Evolutionary conservation across 1,140 invertebrate species (phyloP).

Genomic region (Ips typographus): DNA sequence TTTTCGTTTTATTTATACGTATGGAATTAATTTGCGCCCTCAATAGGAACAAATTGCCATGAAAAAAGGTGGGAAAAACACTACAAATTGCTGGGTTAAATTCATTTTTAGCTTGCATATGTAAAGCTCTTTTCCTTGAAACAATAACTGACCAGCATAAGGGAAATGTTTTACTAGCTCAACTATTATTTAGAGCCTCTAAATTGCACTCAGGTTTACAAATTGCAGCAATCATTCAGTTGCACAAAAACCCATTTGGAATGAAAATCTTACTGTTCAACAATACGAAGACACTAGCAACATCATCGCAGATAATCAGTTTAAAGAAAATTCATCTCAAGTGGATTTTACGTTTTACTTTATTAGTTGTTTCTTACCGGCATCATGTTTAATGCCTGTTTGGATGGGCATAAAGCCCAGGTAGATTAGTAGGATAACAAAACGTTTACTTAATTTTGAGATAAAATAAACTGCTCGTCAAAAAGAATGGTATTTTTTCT

Average conservation of each 20-base stretch:
- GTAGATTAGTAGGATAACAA: slow-evolving; percentile 6
- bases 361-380: too few species aligned
- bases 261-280: too few species aligned
- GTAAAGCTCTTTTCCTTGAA: not conserved
- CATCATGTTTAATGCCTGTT: too few species aligned
- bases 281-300: too few species aligned
- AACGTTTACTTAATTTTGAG: not conserved
- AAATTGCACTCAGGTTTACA: not conserved
- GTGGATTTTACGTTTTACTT: too few species aligned
- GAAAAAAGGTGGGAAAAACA: not conserved
- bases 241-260: not conserved
- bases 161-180: not conserved
- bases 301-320: too few species aligned
- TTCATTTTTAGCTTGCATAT: too few species aligned
- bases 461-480: too few species aligned
- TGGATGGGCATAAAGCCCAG: slow-evolving; percentile 1
- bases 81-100: not conserved
- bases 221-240: not conserved
- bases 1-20: not conserved
- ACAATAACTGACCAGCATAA: not conserved
- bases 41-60: not conserved
- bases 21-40: not conserved
- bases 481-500: too few species aligned
- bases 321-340: too few species aligned
- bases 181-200: not conserved